Conservation (phyloP, 2,113 vertebrate genomes). For the Chrysochloris asiatica region DNA sequence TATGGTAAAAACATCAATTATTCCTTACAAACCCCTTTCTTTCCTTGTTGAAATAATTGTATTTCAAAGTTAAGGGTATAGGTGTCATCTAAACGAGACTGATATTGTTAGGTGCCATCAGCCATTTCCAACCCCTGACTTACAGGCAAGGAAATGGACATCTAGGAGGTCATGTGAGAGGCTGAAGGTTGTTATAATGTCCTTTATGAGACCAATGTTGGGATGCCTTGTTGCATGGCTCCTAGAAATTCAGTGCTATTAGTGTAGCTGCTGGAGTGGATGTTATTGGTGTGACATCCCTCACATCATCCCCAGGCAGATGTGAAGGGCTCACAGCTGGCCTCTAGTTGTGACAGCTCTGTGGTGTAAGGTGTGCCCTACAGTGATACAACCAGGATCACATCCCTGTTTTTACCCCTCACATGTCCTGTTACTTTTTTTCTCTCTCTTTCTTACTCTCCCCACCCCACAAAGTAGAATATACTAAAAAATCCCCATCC, state of each 20-base stretch:
- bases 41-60: not conserved
- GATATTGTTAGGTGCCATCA: no score
- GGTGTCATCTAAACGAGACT: not conserved
- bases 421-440: not conserved
- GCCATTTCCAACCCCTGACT: not conserved
- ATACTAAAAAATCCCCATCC: not conserved
- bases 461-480: not conserved
- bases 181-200: not conserved
- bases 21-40: not conserved
- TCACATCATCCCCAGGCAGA: no score
- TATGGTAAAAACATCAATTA: not conserved
- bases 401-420: not conserved
- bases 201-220: not conserved
- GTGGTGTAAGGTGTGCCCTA: not conserved
- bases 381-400: not conserved
- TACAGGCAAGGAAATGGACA: not conserved
- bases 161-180: not conserved
- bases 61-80: not conserved
- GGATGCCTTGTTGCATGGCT: not conserved
- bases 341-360: not conserved
- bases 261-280: not conserved
- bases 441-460: not conserved
- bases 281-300: not conserved
- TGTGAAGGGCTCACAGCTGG: not conserved
- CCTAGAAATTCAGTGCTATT: not conserved